Evolutionary conservation across 2,797 vertebrate species (phyloP).

Genomic region (Crenuchus spilurus): DNA sequence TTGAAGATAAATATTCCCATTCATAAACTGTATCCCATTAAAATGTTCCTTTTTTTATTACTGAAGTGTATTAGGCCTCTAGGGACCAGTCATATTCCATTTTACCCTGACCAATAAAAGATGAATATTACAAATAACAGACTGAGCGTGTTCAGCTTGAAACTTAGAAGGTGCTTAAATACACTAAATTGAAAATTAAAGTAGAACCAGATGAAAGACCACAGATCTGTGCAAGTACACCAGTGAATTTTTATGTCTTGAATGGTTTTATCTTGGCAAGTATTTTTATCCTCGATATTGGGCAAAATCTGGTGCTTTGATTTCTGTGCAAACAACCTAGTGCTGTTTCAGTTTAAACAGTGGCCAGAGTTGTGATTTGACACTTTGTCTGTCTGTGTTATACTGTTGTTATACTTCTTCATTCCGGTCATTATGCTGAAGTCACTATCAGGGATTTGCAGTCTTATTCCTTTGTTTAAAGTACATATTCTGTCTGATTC

Average conservation of each 20-base stretch:
- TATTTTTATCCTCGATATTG: not conserved
- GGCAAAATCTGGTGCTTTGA: constrained; percentile 2
- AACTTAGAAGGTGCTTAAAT: not conserved
- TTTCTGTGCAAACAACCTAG: not conserved
- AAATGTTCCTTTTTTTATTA: not conserved
- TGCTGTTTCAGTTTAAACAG: not conserved
- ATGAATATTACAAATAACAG: not conserved
- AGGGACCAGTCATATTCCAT: not conserved
- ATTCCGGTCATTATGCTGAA: not conserved
- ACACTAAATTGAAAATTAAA: not conserved
- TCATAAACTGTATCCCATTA: not conserved
- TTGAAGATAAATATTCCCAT: not conserved
- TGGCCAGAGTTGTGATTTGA: not conserved
- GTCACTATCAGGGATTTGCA: constrained; percentile 9
- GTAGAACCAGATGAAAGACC: not conserved
- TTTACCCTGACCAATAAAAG: not conserved
- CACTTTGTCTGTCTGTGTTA: constrained; percentile 1
- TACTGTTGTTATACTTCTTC: not conserved
- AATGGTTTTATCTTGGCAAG: not conserved
- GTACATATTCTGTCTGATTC: not conserved
- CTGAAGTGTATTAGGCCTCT: not conserved
- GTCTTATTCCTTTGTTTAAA: not conserved
- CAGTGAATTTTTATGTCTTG: not conserved
- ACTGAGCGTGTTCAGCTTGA: not conserved
- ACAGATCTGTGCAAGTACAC: not conserved